A percentile compares a stretch with the other conserved stretches of the same genome.
These are phyloP conservation scores for Eupithecia vulgata DNA, from an alignment of 2,888 invertebrate genomes.

Conservation along the genomic window DNA sequence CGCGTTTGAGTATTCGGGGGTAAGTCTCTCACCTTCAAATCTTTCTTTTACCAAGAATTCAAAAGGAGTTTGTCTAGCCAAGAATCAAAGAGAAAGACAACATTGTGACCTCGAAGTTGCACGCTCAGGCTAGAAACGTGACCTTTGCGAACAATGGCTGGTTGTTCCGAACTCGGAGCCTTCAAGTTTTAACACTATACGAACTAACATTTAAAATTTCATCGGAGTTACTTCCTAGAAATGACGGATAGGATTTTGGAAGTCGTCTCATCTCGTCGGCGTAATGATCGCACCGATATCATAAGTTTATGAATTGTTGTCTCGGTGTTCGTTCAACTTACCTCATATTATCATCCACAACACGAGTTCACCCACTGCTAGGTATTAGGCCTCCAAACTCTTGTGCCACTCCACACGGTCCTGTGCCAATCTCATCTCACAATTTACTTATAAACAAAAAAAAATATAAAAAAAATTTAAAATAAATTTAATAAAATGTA, in stretches of 20 bases:
- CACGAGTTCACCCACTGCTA: too few relatives aligned
- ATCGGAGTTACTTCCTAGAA: conserved; percentile 10
- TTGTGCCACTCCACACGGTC: too few relatives aligned
- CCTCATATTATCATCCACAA: too few relatives aligned
- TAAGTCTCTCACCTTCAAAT: background rate
- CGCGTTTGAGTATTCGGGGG: too few relatives aligned
- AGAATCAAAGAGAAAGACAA: conserved; percentile 55
- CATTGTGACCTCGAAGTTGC: conserved; percentile 54
- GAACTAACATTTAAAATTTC: conserved; percentile 18
- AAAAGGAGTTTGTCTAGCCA: conserved; percentile 1
- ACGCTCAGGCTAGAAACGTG: conserved; percentile 54
- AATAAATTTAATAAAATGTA: too few relatives aligned
- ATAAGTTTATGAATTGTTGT: background rate
- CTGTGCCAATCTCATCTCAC: too few relatives aligned
- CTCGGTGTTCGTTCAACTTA: too few relatives aligned
- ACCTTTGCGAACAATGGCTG: conserved; percentile 69
- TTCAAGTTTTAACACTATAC: conserved; percentile 65
- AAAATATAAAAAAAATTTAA: too few relatives aligned
- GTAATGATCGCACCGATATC: background rate
- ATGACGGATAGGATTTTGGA: background rate
- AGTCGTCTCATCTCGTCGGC: background rate
- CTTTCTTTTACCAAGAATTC: background rate
- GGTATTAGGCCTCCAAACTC: too few relatives aligned
- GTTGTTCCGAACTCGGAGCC: conserved; percentile 63
- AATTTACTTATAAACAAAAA: too few relatives aligned